phyloP scores from a whole-genome alignment of 1,140 invertebrate genomes.

The Drosophila pallidifrons region DNA sequence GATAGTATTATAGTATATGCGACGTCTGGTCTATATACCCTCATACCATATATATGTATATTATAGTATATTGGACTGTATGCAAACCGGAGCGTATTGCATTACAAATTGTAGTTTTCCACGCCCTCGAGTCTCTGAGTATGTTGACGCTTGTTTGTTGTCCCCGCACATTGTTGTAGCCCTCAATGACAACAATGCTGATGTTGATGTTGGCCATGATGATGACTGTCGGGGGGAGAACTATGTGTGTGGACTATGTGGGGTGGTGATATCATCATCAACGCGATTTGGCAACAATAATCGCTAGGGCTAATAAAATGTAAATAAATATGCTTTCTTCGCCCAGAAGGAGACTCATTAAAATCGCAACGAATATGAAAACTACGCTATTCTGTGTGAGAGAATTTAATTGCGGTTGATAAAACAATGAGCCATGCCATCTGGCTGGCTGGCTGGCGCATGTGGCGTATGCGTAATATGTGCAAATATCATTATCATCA shows the following conservation, averaged over 20 bases:
- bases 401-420: constrained; percentile 40
- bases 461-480: constrained; percentile 46
- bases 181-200: constrained; percentile 20
- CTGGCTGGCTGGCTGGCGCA: neutral
- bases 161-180: neutral
- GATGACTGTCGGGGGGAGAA: constrained; percentile 12
- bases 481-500: constrained; percentile 21
- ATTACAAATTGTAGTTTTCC: constrained; percentile 79
- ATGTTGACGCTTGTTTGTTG: constrained; percentile 26
- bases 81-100: constrained; percentile 73
- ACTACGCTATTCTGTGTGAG: neutral
- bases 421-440: constrained; percentile 18
- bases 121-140: constrained; percentile 57
- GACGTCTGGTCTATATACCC: neutral
- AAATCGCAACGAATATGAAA: constrained; percentile 5
- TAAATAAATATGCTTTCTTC: constrained; percentile 72
- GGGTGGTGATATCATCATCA: constrained; percentile 77
- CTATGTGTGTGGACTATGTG: constrained; percentile 1
- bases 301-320: constrained; percentile 72
- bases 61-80: constrained; percentile 52
- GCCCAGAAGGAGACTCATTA: constrained; percentile 40
- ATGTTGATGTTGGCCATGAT: constrained; percentile 4
- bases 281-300: constrained; percentile 74
- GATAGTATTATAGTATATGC: constrained; percentile 4
- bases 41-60: constrained; percentile 22